Evolutionary conservation across 2,113 vertebrate species (phyloP).

Genomic region (Sinocyclocheilus maitianheensis): DNA sequence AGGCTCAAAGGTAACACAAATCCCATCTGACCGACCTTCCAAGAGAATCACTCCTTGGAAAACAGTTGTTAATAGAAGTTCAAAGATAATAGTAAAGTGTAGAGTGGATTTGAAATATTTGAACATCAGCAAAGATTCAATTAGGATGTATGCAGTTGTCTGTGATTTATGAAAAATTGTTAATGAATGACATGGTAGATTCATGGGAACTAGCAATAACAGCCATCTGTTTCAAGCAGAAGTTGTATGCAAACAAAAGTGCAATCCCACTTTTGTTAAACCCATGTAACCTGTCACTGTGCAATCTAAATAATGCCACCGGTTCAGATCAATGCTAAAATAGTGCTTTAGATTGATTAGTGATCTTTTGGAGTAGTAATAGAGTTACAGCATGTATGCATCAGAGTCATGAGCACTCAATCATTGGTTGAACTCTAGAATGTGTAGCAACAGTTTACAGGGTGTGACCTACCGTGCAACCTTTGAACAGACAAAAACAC

Average conservation of each 20-base stretch:
- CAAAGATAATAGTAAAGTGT: background rate
- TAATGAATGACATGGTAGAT: background rate
- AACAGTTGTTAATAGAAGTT: background rate
- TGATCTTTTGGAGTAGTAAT: slow-evolving; percentile 2
- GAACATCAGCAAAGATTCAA: background rate
- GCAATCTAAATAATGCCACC: background rate
- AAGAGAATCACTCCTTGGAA: background rate
- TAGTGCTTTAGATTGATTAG: background rate
- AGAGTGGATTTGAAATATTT: background rate
- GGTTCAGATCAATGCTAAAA: background rate
- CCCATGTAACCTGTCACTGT: background rate
- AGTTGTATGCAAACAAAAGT: background rate
- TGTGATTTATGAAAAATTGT: background rate
- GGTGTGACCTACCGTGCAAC: slow-evolving; percentile 19
- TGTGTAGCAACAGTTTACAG: slow-evolving; percentile 16
- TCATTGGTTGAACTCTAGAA: background rate
- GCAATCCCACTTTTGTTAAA: background rate
- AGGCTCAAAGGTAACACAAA: background rate
- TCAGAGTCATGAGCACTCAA: background rate
- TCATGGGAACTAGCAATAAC: background rate
- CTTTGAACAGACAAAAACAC: slow-evolving; percentile 11
- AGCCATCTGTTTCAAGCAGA: background rate
- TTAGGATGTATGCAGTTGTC: background rate
- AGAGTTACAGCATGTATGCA: background rate
- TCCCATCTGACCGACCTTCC: background rate